These are phyloP conservation scores for Teleopsis dalmanni DNA, from an alignment of 1,140 invertebrate species.

Conservation along the genomic window DNA sequence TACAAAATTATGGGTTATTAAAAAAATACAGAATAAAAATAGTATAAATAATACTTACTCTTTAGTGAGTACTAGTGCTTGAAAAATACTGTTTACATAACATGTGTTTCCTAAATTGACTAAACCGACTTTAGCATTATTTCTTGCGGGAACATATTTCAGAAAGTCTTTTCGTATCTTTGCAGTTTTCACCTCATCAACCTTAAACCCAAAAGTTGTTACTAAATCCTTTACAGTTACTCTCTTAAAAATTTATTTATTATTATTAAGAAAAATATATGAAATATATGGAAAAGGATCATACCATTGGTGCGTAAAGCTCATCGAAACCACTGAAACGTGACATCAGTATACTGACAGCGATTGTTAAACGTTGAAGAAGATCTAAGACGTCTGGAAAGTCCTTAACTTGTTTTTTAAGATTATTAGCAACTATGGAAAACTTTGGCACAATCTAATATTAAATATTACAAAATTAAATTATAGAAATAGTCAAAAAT, in stretches of 20 bases:
- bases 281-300: neutral
- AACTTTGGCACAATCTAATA: conserved; percentile 38
- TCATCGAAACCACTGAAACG: conserved; percentile 46
- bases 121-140: conserved; percentile 60
- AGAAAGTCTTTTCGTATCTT: conserved; percentile 6
- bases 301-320: conserved; percentile 35
- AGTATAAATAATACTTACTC: conserved; percentile 52
- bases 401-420: conserved; percentile 34
- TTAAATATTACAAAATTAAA: neutral
- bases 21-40: neutral
- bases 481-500: neutral
- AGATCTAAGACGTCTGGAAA: too few relatives aligned
- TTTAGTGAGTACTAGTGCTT: conserved; percentile 73
- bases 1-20: conserved; percentile 30
- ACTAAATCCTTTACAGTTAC: conserved; percentile 19
- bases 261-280: neutral
- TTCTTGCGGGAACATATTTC: conserved; percentile 3
- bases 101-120: conserved; percentile 81
- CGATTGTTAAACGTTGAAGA: conserved; percentile 48
- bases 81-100: conserved; percentile 79
- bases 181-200: conserved; percentile 22
- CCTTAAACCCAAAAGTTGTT: conserved; percentile 23
- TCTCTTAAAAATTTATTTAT: conserved; percentile 12
- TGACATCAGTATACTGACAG: conserved; percentile 46
- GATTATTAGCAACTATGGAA: conserved; percentile 25